Conservation (phyloP, 2,888 invertebrate species). For the Loripinus fragilis region DNA sequence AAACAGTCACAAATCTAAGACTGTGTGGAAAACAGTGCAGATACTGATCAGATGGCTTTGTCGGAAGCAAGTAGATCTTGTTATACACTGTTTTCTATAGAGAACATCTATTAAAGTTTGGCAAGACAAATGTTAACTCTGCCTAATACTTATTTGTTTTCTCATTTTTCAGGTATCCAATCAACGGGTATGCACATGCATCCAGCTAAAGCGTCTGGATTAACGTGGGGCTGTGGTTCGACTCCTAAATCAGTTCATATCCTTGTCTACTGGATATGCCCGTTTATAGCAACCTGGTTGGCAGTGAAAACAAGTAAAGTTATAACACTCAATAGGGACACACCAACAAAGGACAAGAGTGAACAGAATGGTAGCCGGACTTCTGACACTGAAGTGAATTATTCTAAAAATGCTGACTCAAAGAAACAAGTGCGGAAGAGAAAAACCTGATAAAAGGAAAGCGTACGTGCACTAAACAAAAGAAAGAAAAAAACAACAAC, state of each 20-base stretch:
- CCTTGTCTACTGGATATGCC: constrained; percentile 95
- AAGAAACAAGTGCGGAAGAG: background rate
- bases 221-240: constrained; percentile 94
- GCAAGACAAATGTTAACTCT: no score
- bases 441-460: background rate
- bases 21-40: no score
- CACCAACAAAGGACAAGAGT: background rate
- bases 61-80: no score
- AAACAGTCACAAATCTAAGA: no score
- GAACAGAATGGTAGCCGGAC: background rate
- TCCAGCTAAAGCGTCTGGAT: constrained; percentile 94
- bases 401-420: background rate
- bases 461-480: no score
- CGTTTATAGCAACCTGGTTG: constrained; percentile 86
- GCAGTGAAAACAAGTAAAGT: constrained; percentile 53
- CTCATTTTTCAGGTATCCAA: constrained; percentile 91
- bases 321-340: background rate
- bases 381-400: background rate
- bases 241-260: constrained; percentile 92
- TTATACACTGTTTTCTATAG: no score
- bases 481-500: no score
- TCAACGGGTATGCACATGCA: constrained; percentile 97
- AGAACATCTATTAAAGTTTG: no score
- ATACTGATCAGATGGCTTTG: no score
- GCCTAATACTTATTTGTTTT: no score